Percentiles rank a stretch among this genome's conserved stretches.
These are phyloP conservation scores for Mythimna impura DNA, from an alignment of 2,888 invertebrate species.

Conservation along the genomic window DNA sequence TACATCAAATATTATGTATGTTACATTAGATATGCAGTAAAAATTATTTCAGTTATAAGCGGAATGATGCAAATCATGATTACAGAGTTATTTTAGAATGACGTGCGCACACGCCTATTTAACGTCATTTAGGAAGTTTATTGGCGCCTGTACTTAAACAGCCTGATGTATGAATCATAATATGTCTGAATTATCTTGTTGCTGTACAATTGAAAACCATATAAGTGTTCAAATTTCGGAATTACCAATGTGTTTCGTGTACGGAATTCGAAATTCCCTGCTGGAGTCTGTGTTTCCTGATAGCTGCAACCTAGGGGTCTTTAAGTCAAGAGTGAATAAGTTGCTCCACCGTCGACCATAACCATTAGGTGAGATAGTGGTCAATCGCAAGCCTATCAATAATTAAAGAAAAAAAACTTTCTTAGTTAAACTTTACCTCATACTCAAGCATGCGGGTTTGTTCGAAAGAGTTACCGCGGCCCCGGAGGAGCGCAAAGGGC, in stretches of 20 bases:
- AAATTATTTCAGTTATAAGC: conserved; percentile 9
- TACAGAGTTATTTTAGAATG: conserved; percentile 24
- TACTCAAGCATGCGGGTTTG: too few species aligned
- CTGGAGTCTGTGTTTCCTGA: too few species aligned
- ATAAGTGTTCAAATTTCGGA: not conserved
- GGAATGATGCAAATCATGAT: conserved; percentile 35
- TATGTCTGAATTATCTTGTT: conserved; percentile 13
- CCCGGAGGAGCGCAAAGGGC: too few species aligned
- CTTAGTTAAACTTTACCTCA: not conserved
- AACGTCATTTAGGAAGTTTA: conserved; percentile 31
- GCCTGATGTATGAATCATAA: conserved; percentile 23
- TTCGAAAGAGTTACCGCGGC: too few species aligned
- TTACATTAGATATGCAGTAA: conserved; percentile 14
- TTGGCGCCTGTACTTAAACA: not conserved
- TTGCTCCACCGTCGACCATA: too few species aligned
- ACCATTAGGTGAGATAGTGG: too few species aligned
- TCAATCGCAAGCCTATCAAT: too few species aligned
- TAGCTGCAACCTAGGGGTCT: too few species aligned
- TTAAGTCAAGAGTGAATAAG: too few species aligned
- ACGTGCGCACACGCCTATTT: conserved; percentile 42
- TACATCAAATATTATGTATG: not conserved
- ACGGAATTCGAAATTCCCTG: too few species aligned
- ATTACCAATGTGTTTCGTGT: not conserved
- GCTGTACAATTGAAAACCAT: not conserved
- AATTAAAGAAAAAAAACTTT: too few species aligned